phyloP scores from a whole-genome alignment of 2,797 vertebrate species.

The Catostomus latipinnis region DNA sequence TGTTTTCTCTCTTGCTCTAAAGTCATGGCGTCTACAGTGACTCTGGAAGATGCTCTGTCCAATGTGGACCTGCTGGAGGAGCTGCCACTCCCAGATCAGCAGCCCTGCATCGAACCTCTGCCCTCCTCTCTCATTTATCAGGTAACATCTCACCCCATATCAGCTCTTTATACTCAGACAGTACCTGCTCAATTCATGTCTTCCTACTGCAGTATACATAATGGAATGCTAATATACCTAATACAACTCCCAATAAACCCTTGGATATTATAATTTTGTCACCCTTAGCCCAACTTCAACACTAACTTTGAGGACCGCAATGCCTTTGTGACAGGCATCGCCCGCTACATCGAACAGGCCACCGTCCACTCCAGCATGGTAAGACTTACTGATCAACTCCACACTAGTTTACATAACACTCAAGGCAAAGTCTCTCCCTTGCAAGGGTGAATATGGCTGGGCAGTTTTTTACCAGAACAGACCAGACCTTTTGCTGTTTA shows the following conservation, averaged over 20 bases:
- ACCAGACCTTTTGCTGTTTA: too few relatives aligned
- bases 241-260: too few relatives aligned
- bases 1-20: constrained; percentile 37
- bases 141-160: constrained; percentile 71
- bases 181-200: background rate
- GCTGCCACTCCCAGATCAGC: constrained; percentile 97
- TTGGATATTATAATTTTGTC: background rate
- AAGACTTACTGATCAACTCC: constrained; percentile 43
- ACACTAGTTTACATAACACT: too few relatives aligned
- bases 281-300: constrained; percentile 94
- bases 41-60: constrained; percentile 96
- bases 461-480: too few relatives aligned
- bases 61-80: constrained; percentile 99
- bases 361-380: constrained; percentile 98
- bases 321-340: constrained; percentile 98
- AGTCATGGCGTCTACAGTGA: constrained; percentile 93
- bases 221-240: too few relatives aligned
- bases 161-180: background rate
- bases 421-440: too few relatives aligned
- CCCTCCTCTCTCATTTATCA: constrained; percentile 98
- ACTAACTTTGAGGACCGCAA: constrained; percentile 99
- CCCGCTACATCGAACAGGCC: constrained; percentile 97
- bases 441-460: too few relatives aligned
- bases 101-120: constrained; percentile 98
- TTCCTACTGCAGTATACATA: background rate